Evolutionary conservation across 2,113 vertebrate genomes (phyloP), one percentile per base, ranked within the genome.

Genomic region (Paralichthys olivaceus): DNA sequence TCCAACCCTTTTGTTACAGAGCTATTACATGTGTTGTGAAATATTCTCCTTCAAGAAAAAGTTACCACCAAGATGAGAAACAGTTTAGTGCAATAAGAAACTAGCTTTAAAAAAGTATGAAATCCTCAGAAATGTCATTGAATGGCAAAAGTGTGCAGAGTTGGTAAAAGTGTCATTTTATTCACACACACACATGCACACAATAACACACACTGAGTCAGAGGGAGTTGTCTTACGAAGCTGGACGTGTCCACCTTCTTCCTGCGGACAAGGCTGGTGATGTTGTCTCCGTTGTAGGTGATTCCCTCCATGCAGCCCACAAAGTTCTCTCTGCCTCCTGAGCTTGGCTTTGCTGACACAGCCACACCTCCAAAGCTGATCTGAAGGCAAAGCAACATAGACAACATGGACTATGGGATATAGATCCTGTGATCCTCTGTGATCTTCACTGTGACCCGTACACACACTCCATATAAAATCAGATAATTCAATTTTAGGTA

Each of bases 291-390:
- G 13, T 99, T 99, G 93, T 99, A 99, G 79, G 94, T 95, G 80
- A 99, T 96, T 75, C 95, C 95, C 58, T 99, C 98, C 97, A 99
- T 98, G 72, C 98, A 99, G 80, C 98, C 98, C 75, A 96, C 95
- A 92, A 98, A 99, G 89, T 98, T 99, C 13, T 96, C 95, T 57
- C 94, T 92, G 2, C 93, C 94, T 69, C 94, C 97, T 15, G 96
- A 96, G 71, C 94, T 97, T 4, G 96, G 95, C 68, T 99, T 99
- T 1, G 95, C 94, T 15, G 97, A 97, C 54, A 95, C 93, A 60
- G 97, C 96, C 85, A 98, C 93, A 0, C 98, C 98, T 75, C 98
- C 98, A 43, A 99, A 99, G 37, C 94, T 97, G 76, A 99, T 96
- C 98, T 99, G 84, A 69, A 51, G 22, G 56, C 69, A 74, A 1